Evolutionary conservation across 2,888 invertebrate genomes (phyloP), one percentile per base, ranked within the genome.

Genomic region (Aromia moschata): DNA sequence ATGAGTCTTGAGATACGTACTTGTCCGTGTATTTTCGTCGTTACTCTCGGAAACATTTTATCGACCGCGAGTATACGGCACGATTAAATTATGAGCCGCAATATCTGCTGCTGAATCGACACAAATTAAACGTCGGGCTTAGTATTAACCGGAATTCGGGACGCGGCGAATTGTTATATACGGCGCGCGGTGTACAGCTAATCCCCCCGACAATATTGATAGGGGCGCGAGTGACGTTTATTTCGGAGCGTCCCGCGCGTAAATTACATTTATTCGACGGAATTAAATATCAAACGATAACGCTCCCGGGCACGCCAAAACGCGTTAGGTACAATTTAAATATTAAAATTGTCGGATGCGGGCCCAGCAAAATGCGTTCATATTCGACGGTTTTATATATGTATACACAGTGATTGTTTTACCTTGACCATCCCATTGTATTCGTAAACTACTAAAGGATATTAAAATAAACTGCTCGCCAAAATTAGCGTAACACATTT

Each of bases 61-160:
- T n/a, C n/a, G n/a, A n/a, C n/a, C n/a, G 36, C 5, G 36, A 36
- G 11, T 14, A 36, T 16, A 14, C 15, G 16, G 7, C 14, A 14
- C 37, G 37, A 37, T 37, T 37, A 14, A 37, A 37, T 15, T 37
- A 16, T 37, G 16, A n/a, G n/a, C n/a, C 37, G 10, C 16, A 14
- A 37, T 37, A 10, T 17, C 10, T 40, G 40, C 15, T 16, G 18
- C 40, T 18, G 17, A 17, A 40, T 40, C 17, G 17, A 15, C 40
- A n/a, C 40, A 40, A 40, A 40, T 40, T 40, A 40, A 40, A 40
- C 17, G 10, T 37, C 15, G 5, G 40, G 40, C 40, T 40, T 40
- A 40, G 25, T 25, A n/a, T n/a, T n/a, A n/a, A 15, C 37, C 18
- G 17, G n/a, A 7, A n/a, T n/a, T n/a, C 40, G 18, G 11, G 16